These are phyloP conservation scores for Galaxea fascicularis DNA, from an alignment of 92 coral and sea anemone genomes.

Conservation along the genomic window DNA sequence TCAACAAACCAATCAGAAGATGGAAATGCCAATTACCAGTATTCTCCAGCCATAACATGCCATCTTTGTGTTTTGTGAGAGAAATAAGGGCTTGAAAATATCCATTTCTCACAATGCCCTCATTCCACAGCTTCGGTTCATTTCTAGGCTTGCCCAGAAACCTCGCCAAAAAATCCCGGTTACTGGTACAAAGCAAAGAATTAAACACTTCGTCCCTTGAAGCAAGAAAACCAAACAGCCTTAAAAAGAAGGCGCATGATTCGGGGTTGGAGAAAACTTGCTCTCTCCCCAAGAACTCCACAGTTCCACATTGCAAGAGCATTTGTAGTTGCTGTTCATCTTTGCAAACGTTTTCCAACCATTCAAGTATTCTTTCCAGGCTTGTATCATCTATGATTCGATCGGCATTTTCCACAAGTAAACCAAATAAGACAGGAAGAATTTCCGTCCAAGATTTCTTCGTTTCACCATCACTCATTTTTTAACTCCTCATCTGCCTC, in stretches of 20 bases:
- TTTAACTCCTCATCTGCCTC: no score
- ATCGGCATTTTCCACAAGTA: constrained; percentile 75
- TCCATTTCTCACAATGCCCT: constrained; percentile 82
- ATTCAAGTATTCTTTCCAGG: constrained; percentile 79
- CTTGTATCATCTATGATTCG: constrained; percentile 96
- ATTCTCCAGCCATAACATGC: constrained; percentile 68
- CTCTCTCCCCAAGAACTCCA: constrained; percentile 65
- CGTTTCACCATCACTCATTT: neutral
- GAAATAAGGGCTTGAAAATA: constrained; percentile 71
- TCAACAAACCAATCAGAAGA: neutral
- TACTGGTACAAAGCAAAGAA: constrained; percentile 10
- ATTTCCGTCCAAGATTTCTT: constrained; percentile 55
- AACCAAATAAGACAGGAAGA: constrained; percentile 72
- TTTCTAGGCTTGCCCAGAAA: constrained; percentile 45
- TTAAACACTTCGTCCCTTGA: constrained; percentile 42
- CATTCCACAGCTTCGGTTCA: constrained; percentile 67
- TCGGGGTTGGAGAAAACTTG: constrained; percentile 51
- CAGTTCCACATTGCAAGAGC: constrained; percentile 63
- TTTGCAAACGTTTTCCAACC: constrained; percentile 68
- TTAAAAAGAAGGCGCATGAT: constrained; percentile 73
- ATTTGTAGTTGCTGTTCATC: constrained; percentile 38
- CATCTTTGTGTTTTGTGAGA: constrained; percentile 64
- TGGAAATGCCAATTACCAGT: neutral
- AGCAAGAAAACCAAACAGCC: constrained; percentile 78
- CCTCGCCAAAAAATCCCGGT: constrained; percentile 37